phyloP scores from a whole-genome alignment of 2,113 vertebrate genomes.

The Dasyprocta punctata region DNA sequence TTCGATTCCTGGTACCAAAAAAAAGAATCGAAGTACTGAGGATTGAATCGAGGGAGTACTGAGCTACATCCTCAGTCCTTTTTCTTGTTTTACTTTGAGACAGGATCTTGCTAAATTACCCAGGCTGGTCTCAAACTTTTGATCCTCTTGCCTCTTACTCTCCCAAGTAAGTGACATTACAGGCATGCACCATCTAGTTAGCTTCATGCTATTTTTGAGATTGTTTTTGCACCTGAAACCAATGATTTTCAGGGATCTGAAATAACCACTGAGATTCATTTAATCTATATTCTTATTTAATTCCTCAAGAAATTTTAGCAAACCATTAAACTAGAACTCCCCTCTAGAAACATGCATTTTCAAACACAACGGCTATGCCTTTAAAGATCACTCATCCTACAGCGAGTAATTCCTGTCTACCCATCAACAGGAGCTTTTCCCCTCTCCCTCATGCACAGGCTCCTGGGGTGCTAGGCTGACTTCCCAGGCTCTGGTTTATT shows the following conservation, averaged over 20 bases:
- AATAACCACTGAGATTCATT: rapidly evolving
- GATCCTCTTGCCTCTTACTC: not conserved
- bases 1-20: too few species aligned
- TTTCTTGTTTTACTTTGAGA: not conserved
- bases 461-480: not conserved
- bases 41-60: not conserved
- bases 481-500: not conserved
- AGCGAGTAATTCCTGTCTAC: not conserved
- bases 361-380: not conserved
- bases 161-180: not conserved
- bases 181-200: not conserved
- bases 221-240: not conserved
- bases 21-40: not conserved
- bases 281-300: not conserved
- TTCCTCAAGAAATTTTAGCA: not conserved
- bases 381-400: not conserved
- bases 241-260: too few species aligned
- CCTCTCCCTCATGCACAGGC: not conserved
- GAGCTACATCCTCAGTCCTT: not conserved
- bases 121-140: not conserved
- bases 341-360: not conserved
- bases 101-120: not conserved
- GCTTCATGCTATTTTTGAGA: not conserved
- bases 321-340: rapidly evolving
- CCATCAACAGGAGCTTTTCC: not conserved